Percentiles rank a stretch among this genome's conserved stretches.
These are phyloP conservation scores for Ornithoptera priamus DNA, from an alignment of 2,888 invertebrate species.

Conservation along the genomic window DNA sequence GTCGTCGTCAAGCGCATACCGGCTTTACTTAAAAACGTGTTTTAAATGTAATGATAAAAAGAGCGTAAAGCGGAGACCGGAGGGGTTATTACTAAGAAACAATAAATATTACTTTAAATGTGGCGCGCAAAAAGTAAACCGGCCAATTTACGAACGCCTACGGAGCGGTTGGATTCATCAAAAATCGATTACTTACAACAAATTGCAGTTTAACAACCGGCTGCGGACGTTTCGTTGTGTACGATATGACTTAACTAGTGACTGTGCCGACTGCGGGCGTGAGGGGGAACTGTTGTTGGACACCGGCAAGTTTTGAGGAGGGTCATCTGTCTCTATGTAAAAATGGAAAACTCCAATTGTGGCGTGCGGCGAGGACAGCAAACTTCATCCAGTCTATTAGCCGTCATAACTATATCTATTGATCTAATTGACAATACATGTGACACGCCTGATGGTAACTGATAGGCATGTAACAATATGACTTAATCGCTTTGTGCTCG, in stretches of 20 bases:
- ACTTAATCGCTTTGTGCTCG: no score
- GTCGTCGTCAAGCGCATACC: no score
- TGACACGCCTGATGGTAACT: no score
- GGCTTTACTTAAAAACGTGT: background rate
- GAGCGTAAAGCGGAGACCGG: background rate
- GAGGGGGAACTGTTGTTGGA: slow-evolving; percentile 9
- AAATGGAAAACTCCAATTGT: no score
- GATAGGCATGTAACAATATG: no score
- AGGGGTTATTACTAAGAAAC: slow-evolving; percentile 39
- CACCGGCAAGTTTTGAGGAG: slow-evolving; percentile 13
- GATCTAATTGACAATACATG: no score
- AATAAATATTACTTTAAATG: slow-evolving; percentile 38
- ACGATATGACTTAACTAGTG: slow-evolving; percentile 29
- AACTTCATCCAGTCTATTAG: no score
- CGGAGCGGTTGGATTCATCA: slow-evolving; percentile 54
- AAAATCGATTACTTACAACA: slow-evolving; percentile 71
- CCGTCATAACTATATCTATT: no score
- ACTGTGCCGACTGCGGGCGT: slow-evolving; percentile 5
- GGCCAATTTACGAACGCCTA: slow-evolving; percentile 40
- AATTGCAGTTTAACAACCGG: slow-evolving; percentile 67
- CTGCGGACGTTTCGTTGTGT: slow-evolving; percentile 34
- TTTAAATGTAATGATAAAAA: slow-evolving; percentile 12
- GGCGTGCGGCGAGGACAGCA: no score
- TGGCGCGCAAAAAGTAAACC: slow-evolving; percentile 42
- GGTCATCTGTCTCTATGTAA: no score